Base-by-base conservation (phyloP, 2,113 vertebrate genomes). In the Brachyhypopomus occidentalis region DNA sequence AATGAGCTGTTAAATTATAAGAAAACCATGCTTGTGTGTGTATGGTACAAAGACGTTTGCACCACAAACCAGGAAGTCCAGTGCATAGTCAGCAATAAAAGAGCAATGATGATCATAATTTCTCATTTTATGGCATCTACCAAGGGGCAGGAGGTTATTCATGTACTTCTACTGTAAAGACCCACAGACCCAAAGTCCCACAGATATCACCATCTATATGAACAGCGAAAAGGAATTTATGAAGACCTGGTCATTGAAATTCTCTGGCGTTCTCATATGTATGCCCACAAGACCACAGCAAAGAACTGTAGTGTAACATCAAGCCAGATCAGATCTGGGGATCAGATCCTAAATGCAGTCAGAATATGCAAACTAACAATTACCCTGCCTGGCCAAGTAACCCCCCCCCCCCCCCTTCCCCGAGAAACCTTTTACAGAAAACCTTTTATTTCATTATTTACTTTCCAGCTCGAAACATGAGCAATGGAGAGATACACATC, bases 291-390 rank as follows among this genome's bases (percentile, higher is more conserved):
- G 80, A 63, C 75, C 59, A 62, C 22, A 59, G 73, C 52, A 64
- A 76, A 22, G 30, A 14, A 4, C n/a, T 41, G 19, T 62, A 66
- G 62, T 52, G n/a, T 62, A 82, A 77, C 52, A 72, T 77, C 70
- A 82, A 82, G 27, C 74, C 38, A 63, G 62, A 72, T 56, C 72
- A 48, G 20, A 56, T 77, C 38, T 62, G 72, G 45, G 67, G 64
- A 82, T 76, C 69, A 36, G 66, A 75, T 76, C 63, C 34, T 58
- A 77, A 62, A 82, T 77, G 36, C 70, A 74, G 76, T 25, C 27
- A 45, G 55, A 12, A 14, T 14, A 52, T 52, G 45, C 12, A 52
- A 52, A 52, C 41, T 52, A 52, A 52, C 2, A 14, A 14, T 52
- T 52, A 52, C 12, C 45, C 12, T 11, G 12, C 45, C 45, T 52